Evolutionary conservation across 2,113 vertebrate species (phyloP).

Genomic region (Pelecanus crispus): DNA sequence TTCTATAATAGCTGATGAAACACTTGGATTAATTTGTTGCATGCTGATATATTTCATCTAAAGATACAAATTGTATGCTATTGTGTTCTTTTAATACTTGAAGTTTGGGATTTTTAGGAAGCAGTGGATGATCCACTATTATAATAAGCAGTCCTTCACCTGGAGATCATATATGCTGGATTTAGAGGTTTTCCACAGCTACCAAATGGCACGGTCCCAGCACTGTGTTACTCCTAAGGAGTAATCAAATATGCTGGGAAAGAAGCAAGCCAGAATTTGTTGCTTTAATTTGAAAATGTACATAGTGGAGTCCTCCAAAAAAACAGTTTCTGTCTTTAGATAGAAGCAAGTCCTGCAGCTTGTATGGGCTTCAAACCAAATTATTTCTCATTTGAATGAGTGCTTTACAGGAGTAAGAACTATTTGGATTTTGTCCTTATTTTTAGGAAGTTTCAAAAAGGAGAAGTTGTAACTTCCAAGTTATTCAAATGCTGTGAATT

Average conservation of each 20-base stretch:
- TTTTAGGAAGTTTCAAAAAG: neutral
- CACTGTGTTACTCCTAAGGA: neutral
- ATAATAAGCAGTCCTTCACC: neutral
- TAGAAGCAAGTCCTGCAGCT: neutral
- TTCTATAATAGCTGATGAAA: neutral
- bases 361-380: neutral
- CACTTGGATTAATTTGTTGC: neutral
- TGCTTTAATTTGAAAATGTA: neutral
- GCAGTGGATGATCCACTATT: neutral
- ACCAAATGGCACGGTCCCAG: neutral
- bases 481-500: neutral
- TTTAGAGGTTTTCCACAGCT: neutral
- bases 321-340: neutral
- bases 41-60: neutral
- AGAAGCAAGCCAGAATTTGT: neutral
- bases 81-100: neutral
- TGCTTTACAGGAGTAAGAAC: neutral
- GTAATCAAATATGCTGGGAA: neutral
- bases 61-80: neutral
- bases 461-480: neutral
- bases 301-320: neutral
- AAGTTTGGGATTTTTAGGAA: neutral
- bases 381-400: neutral
- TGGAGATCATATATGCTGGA: neutral
- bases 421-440: neutral